Base-by-base conservation (phyloP, 1,140 invertebrate genomes). In the Leptinotarsa undecemlineata region DNA sequence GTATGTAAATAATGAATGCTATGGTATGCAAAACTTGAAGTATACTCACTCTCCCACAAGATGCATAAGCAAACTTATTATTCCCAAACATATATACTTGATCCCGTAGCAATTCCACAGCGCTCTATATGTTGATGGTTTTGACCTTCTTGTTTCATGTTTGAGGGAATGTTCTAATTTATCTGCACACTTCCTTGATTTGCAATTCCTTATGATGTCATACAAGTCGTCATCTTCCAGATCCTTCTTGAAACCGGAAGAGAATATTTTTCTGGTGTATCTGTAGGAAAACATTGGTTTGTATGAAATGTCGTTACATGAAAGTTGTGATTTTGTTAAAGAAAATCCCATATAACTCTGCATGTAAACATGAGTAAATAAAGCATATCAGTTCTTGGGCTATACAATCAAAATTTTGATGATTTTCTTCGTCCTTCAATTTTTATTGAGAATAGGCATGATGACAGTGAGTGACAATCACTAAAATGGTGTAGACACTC, bases 211-310 rank as follows among this genome's bases (percentile, higher is more conserved):
- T 8, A 79, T 69, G 14, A 81, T 76, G 68, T 81, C 76, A 66
- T 81, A 82, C 33, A 82, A 72, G 64, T 82, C 81, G 23, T 78
- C 75, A 64, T 82, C 81, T 70, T 79, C 70, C 20, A 82, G 68
- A 33, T 81, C 81, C 19, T 73, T 73, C 70, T 76, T 78, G 13
- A 75, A 76, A 13, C 74, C 79, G 64, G 79, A 78, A 21, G 63
- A 26, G 57, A 82, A 77, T 64, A 80, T 47, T n/a, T 72, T 68
- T 6, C 73, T 76, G n/a, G 77, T 74, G 62, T 80, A 80, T 47
- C 79, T 80, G 51, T n/a, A 19, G 60, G 23, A 77, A 61, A 20
- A 57, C 33, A 70, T 42, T 3, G 33, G 0, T 33, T 5, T 26
- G 26, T 5, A 5, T 5, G 0, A 4, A 33, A 33, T 33, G 6